A percentile compares a stretch with the other conserved stretches of the same genome.
Evolutionary conservation across 2,113 vertebrate species (phyloP).

Genomic region (Tinamus guttatus): DNA sequence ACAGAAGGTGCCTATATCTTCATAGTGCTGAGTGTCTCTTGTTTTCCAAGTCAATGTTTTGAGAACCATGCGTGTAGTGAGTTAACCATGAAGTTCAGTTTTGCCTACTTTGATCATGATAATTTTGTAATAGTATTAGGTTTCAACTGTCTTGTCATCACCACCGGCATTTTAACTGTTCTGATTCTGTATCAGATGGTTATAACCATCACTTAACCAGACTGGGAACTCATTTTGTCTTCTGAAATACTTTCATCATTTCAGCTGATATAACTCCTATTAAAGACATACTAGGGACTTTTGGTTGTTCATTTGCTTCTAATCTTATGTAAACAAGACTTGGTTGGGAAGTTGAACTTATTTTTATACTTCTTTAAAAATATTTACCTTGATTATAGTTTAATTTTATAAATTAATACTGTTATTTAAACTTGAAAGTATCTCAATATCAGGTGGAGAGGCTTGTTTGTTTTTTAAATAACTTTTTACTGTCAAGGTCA

Average conservation of each 20-base stretch:
- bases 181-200: not conserved
- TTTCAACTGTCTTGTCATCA: not conserved
- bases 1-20: not conserved
- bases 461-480: not conserved
- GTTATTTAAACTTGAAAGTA: not conserved
- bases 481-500: not conserved
- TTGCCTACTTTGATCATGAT: not conserved
- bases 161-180: not conserved
- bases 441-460: not conserved
- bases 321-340: not conserved
- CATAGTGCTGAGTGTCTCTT: not conserved
- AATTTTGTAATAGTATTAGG: not conserved
- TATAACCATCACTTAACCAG: not conserved
- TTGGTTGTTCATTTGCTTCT: not conserved
- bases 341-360: not conserved
- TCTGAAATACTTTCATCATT: not conserved
- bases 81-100: not conserved
- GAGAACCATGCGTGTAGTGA: not conserved
- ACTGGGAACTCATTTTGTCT: not conserved
- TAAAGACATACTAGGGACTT: not conserved
- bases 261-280: not conserved
- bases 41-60: not conserved
- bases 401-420: not conserved
- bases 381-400: too few species aligned
- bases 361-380: not conserved